A percentile compares a stretch with the other conserved stretches of the same genome.
Conservation (phyloP, 2,113 vertebrate genomes). For the Strix aluco region DNA sequence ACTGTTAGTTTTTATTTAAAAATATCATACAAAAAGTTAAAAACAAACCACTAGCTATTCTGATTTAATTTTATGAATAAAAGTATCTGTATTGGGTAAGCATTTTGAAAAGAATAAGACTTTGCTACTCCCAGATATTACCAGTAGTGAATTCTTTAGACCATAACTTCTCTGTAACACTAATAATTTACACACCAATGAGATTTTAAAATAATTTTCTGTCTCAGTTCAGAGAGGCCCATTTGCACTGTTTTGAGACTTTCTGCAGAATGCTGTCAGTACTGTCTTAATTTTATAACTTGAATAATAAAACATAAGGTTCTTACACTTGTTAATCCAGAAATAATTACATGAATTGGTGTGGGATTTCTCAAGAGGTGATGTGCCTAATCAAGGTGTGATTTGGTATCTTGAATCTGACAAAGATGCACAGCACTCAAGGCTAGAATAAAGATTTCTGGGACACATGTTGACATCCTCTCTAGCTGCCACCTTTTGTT, state of each 20-base stretch:
- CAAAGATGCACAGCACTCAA: background rate
- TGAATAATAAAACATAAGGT: background rate
- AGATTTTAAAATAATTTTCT: background rate
- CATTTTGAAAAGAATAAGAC: background rate
- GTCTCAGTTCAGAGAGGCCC: background rate
- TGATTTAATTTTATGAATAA: background rate
- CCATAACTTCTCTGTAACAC: background rate
- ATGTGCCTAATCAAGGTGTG: background rate
- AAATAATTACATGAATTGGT: background rate
- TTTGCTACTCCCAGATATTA: background rate
- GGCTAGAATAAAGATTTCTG: background rate
- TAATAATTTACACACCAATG: background rate
- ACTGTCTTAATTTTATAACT: background rate
- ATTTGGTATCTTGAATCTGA: background rate
- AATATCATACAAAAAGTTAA: background rate
- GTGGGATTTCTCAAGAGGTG: background rate
- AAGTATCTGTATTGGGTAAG: background rate
- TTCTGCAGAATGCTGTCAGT: background rate
- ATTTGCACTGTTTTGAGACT: background rate
- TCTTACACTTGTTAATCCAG: background rate
- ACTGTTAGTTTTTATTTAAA: background rate
- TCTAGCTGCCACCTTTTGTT: background rate
- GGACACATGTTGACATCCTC: background rate
- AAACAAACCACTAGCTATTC: background rate
- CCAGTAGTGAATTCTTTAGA: background rate